phyloP scores from a whole-genome alignment of 2,888 invertebrate species.

The Coleophora deauratella region DNA sequence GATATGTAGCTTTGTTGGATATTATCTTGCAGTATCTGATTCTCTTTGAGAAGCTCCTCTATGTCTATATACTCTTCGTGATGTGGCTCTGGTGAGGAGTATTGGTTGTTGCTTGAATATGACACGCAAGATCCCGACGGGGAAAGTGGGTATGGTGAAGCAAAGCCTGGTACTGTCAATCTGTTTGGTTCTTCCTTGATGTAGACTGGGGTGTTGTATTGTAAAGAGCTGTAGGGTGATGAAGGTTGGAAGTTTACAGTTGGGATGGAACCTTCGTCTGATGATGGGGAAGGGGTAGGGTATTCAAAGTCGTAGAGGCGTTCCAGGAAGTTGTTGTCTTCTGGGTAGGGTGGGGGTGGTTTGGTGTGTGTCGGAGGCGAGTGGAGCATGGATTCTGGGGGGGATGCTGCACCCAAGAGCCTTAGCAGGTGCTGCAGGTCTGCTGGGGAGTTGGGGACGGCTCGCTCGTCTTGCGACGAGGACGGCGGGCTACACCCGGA shows the following conservation, averaged over 20 bases:
- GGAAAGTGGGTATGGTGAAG: conserved; percentile 70
- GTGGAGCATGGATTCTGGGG: conserved; percentile 64
- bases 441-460: conserved; percentile 72
- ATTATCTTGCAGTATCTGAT: conserved; percentile 67
- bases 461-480: conserved; percentile 80
- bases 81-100: conserved; percentile 68
- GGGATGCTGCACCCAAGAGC: conserved; percentile 64
- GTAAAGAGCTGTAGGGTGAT: conserved; percentile 67
- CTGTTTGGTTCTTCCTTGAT: conserved; percentile 73
- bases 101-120: conserved; percentile 74
- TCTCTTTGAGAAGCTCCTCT: conserved; percentile 74
- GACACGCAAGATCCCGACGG: conserved; percentile 73
- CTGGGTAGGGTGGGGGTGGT: conserved; percentile 60
- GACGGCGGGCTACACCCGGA: conserved; percentile 84
- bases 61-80: conserved; percentile 78
- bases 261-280: conserved; percentile 72
- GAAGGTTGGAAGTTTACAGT: conserved; percentile 73
- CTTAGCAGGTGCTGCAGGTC: conserved; percentile 62
- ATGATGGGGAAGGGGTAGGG: conserved; percentile 64
- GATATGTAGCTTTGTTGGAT: conserved; percentile 55
- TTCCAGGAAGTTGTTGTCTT: conserved; percentile 59
- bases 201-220: conserved; percentile 47
- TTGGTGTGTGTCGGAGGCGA: conserved; percentile 57
- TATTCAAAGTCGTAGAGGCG: conserved; percentile 67
- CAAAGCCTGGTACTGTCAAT: conserved; percentile 63